phyloP scores from a whole-genome alignment of 2,888 invertebrate species.

The Zaprionus obscuricornis region DNA sequence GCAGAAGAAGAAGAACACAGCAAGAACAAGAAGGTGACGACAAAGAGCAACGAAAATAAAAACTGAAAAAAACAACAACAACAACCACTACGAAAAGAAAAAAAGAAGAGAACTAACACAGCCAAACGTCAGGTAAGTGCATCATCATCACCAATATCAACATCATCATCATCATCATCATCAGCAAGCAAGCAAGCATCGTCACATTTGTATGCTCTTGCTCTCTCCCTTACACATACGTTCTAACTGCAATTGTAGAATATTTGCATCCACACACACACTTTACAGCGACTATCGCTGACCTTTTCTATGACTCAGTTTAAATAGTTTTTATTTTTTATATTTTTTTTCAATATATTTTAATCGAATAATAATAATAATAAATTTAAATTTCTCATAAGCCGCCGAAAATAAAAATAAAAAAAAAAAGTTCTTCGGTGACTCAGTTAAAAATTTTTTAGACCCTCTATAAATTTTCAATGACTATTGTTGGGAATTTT shows the following conservation, averaged over 20 bases:
- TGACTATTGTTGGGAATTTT: slow-evolving; percentile 25
- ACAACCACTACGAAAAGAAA: no score
- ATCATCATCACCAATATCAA: no score
- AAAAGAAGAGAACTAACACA: no score
- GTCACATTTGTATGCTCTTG: slow-evolving; percentile 54
- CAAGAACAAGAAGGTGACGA: slow-evolving; percentile 33
- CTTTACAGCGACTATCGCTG: background rate
- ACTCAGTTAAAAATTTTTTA: slow-evolving; percentile 31
- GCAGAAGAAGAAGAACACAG: slow-evolving; percentile 23
- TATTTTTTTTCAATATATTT: slow-evolving; percentile 1
- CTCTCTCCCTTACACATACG: slow-evolving; percentile 1
- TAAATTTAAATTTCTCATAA: no score
- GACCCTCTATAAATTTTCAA: slow-evolving; percentile 32
- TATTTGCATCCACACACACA: slow-evolving; percentile 11
- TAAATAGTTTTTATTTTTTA: background rate
- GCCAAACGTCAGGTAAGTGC: no score
- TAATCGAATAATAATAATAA: no score
- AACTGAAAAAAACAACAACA: slow-evolving; percentile 32
- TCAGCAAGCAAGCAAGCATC: no score
- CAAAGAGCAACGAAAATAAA: no score
- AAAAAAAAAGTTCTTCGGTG: slow-evolving; percentile 13
- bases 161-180: no score
- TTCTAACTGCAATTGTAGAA: background rate
- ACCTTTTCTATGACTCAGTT: slow-evolving; percentile 43
- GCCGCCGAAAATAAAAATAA: no score